Conservation (phyloP, 1,140 invertebrate species). For the Conus betulinus region DNA sequence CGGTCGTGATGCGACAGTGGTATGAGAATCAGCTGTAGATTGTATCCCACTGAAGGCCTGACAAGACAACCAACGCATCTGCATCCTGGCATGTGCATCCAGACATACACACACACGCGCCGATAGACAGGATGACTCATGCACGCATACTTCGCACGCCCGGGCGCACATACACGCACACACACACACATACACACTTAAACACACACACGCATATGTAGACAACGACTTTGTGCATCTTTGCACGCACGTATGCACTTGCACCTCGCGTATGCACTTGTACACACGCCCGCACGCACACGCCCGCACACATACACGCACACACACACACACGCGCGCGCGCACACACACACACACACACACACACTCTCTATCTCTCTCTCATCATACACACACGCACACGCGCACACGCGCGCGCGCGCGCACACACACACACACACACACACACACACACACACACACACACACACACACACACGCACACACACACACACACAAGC, state of each 20-base stretch:
- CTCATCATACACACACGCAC: conserved; percentile 20
- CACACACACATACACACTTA: conserved; percentile 12
- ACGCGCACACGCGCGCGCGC: conserved; percentile 14
- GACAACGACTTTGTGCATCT: background rate
- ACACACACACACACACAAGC: conserved; percentile 6
- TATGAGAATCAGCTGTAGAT: no score
- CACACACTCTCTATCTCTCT: background rate
- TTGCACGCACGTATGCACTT: no score
- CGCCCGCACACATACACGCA: background rate
- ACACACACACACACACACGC: background rate
- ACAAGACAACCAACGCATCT: no score
- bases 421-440: background rate
- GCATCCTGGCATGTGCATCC: no score
- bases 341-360: conserved; percentile 1
- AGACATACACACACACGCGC: no score
- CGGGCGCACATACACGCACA: background rate
- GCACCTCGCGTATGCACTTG: background rate
- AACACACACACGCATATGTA: background rate
- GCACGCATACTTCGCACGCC: background rate
- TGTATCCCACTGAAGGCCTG: no score
- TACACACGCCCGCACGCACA: background rate
- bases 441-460: background rate
- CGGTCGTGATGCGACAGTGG: no score
- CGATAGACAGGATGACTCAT: no score
- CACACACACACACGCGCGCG: background rate